Evolutionary conservation across 2,888 invertebrate species (phyloP), one percentile per base, ranked within the genome.

Genomic region (Biston stratarius): DNA sequence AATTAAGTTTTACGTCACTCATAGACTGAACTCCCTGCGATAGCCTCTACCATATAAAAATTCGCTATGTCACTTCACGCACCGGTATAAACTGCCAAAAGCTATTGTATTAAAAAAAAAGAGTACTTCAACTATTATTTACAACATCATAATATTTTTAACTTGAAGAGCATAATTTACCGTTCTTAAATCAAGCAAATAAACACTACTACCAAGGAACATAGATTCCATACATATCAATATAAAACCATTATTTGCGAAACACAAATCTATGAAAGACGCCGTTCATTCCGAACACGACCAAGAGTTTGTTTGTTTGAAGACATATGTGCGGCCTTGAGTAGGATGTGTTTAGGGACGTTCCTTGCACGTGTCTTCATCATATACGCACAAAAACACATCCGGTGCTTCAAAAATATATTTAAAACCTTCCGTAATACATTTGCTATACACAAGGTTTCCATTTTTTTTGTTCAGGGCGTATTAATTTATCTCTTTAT

Each of bases 1-100:
- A 92, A 93, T 92, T 91, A 92, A 91, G 89, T 91, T 91, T 91
- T 91, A 85, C 92, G 92, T 92, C 92, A 92, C 89, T 87, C 89
- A 83, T 85, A 83, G 87, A 88, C 82, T 83, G 90, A 86, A 85
- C 91, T 90, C 91, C 92, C 89, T 81, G 84, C 87, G 82, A 85
- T 89, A 91, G 92, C 92, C 92, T 90, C 91, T 87, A 83, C 83
- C 80, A 83, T 84, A 83, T 82, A 85, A 82, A 84, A 84, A 83
- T 87, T 84, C 83, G 91, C 90, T 80, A 84, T 87, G 87, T 91
- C 88, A 90, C 87, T 88, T 80, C 63, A 69, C 67, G 65, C 51
- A 49, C 60, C 67, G 58, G 48, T 51, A 65, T 55, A 53, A 15
- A 59, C 58, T 55, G 61, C 65, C 63, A 65, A 66, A 66, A 52